Evolutionary conservation across 2,113 vertebrate genomes (phyloP), one percentile per base, ranked within the genome.

Genomic region (Perca schrenkii): DNA sequence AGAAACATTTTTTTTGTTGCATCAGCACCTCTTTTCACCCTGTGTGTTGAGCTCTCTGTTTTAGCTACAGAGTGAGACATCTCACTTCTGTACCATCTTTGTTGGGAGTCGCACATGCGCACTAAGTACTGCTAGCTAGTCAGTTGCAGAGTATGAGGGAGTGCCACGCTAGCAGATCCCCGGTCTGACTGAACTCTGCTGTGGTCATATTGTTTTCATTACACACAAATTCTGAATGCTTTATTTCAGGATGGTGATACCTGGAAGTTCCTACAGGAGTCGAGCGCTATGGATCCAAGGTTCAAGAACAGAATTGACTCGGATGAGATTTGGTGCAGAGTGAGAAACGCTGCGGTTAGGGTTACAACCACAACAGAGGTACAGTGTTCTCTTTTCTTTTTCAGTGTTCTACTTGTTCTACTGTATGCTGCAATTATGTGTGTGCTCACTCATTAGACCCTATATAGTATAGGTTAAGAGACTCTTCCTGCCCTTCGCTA

Each of bases 241-340:
- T 66, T 3, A 49, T 46, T 65, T 65, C 49, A 68, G 56, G 56
- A 69, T 61, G 64, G 15, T 8, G 65, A 69, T 21, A 69, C 49
- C 5, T 60, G 65, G 43, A 61, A 2, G 34, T 78, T 78, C 28
- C 56, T 78, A 1, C 60, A 78, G 56, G 65, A 78, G 56, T 31
- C 65, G 0, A 79, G 54, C 4, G 77, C 49, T 0, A 14, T 79
- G 49, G 67, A 79, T 46, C 77, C 57, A 10, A 71, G 77, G 57
- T 79, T 71, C 49, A 70, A 71, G 67, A 66, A 34, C 40, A 67
- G 54, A n/a, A 12, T 68, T 2, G 53, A 77, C 25, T 65, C 52
- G 0, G 75, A 77, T 8, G 63, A 66, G 53, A 67, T 77, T 57
- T 77, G 63, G 75, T 0, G 17, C 12, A 68, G 64, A 49, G 36